Percentiles rank a stretch among this genome's conserved stretches.
Conservation (phyloP, 2,113 vertebrate species). For the Myotis lucifugus region DNA sequence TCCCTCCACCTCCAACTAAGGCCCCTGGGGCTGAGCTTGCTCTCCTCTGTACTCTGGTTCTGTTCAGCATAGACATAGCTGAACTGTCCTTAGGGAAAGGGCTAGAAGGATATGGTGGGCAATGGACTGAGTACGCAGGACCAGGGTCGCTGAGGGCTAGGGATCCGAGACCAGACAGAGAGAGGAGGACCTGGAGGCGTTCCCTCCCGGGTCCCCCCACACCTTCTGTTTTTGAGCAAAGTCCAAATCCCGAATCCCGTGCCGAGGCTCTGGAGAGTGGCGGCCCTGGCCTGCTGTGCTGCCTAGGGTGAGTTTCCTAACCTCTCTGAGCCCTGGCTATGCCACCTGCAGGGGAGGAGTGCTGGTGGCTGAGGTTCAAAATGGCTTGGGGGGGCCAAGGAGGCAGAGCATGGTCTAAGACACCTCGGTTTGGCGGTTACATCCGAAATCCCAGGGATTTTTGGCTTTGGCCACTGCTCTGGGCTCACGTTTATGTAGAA, state of each 20-base stretch:
- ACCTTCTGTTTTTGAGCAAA: accelerated
- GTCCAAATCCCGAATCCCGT: not conserved
- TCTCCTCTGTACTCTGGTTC: too few species aligned
- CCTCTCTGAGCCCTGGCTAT: not conserved
- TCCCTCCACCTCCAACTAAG: too few species aligned
- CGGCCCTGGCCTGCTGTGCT: not conserved
- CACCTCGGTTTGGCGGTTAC: not conserved
- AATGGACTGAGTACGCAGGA: not conserved
- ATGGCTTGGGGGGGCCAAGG: not conserved
- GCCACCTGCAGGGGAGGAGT: not conserved
- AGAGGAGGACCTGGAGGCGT: too few species aligned
- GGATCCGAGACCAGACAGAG: too few species aligned
- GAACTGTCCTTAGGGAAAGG: conserved; percentile 18
- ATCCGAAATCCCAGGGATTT: not conserved
- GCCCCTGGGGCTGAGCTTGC: too few species aligned
- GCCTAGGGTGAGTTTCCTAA: not conserved
- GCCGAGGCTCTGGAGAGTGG: accelerated
- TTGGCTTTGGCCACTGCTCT: not conserved
- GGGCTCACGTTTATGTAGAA: not conserved
- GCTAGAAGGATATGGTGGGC: not conserved
- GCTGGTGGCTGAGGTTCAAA: not conserved
- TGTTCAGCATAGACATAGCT: too few species aligned
- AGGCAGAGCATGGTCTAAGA: accelerated
- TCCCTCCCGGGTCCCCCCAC: too few species aligned
- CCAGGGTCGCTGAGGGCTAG: not conserved